Evolutionary conservation across 2,113 vertebrate genomes (phyloP).

Genomic region (Odocoileus virginianus): DNA sequence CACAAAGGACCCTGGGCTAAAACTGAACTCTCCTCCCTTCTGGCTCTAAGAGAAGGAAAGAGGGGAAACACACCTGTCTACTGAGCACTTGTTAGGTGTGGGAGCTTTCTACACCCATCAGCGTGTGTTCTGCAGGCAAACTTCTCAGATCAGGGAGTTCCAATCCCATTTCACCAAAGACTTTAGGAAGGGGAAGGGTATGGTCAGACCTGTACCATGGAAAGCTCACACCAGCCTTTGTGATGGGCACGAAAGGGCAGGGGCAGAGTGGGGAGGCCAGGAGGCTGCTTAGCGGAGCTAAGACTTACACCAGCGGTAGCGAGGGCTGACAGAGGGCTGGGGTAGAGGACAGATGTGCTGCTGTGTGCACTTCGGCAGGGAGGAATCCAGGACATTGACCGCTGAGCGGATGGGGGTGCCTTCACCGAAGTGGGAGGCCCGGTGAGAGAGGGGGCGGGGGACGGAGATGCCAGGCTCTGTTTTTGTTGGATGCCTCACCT

Average conservation of each 20-base stretch:
- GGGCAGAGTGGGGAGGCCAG: too few relatives aligned
- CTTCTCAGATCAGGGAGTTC: not conserved
- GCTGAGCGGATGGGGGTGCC: rapidly evolving
- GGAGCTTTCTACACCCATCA: not conserved
- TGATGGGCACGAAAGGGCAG: rapidly evolving
- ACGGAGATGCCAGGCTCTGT: not conserved
- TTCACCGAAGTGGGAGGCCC: not conserved
- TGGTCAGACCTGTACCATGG: not conserved
- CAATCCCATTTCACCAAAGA: not conserved
- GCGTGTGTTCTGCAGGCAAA: not conserved
- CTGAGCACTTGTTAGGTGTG: not conserved
- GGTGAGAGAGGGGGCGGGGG: not conserved
- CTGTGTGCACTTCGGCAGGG: not conserved
- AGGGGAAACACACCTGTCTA: not conserved
- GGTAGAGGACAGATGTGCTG: not conserved
- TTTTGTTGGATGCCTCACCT: not conserved
- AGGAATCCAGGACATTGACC: not conserved
- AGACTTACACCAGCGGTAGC: not conserved
- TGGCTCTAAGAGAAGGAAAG: not conserved
- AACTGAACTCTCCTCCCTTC: not conserved
- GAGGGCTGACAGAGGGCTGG: not conserved
- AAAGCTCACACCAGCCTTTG: not conserved
- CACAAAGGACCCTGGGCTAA: rapidly evolving
- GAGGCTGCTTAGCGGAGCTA: not conserved
- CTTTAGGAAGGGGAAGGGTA: not conserved